Base-by-base conservation (phyloP, 2,888 invertebrate species). In the Bimastos eiseni region DNA sequence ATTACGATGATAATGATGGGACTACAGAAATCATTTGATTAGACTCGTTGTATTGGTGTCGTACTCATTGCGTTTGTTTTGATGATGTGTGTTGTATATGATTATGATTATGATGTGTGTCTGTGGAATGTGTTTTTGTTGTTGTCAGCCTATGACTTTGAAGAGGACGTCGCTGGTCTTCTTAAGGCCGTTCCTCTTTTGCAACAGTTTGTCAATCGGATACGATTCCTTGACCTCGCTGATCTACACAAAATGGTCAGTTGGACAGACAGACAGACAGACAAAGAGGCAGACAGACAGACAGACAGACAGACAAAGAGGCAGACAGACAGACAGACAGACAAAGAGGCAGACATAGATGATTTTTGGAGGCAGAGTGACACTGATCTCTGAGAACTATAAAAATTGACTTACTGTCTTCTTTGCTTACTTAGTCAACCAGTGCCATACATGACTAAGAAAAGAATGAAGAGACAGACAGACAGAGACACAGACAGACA, bases 151-250 rank as follows among this genome's bases (percentile, higher is more conserved):
- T 94, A 94, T 93, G 94, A 95, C 38, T 93, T 95, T 21, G 93
- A 93, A 21, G 92, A 93, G 33, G 95, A 95, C 91, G 91, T 94
- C n/a, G 93, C 94, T 88, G 93, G 94, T 93, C 90, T 95, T 55
- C 91, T 93, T 24, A 93, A 93, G 88, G 92, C 94, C 0, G 92
- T 94, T 33, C 94, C 94, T 0, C 91, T 90, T 83, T 91, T 94
- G 91, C 92, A 93, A 83, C 93, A 93, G 30, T 89, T 92, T 0
- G 91, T 94, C 89, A 36, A 89, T 17, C 49, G 92, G 15, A 92
- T 93, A 90, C 91, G 93, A 70, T 92, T 94, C 30, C 92, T 94
- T 17, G 94, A 94, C 90, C 41, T 94, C 0, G 93, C 93, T 88
- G 34, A 88, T 30, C 24, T 36, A 33, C 38, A 88, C n/a, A 36